Base-by-base conservation (phyloP, 1,140 invertebrate genomes). In the Frieseomelitta varia region DNA sequence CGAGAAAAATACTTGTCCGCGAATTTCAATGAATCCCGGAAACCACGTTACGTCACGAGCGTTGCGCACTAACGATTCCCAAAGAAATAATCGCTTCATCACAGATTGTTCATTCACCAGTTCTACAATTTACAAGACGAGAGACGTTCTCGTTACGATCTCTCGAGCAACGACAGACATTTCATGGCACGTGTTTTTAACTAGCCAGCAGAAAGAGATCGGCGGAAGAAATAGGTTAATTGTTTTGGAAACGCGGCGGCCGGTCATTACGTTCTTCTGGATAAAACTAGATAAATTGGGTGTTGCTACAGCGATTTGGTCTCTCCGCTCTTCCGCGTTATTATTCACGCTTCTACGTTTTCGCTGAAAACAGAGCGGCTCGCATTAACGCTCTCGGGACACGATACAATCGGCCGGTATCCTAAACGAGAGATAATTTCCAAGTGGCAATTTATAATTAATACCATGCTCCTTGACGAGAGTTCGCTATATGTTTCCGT, bases 211-310 rank as follows among this genome's bases (percentile, higher is more conserved):
- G 72, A 76, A 81, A 61, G 27, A 76, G 78, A 74, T 81, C 55
- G 12, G 27, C 39, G 27, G 27, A 27, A 69, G 65, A 85, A 85
- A 81, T 76, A 27, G 84, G 84, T 76, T 85, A 85, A 85, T 85
- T 85, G 72, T 76, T 14, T 81, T 75, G 47, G 6, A 81, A 85
- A 75, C 24, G 67, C 71, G 24, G 39, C 10, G 27, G 34, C n/a
- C 51, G 8, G 67, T 72, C 34, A 73, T 84, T 84, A 84, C 68
- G 77, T 21, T 68, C 83, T 17, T n/a, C 30, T 56, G 47, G 69
- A 74, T 47, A 55, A 67, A 34, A 58, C 27, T 27, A 78, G 80
- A 80, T 84, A 79, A 84, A 84, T 84, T 79, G 47, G 56, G 30
- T 47, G 61, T 73, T 63, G 65, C 78, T n/a, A 24, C 19, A 17